phyloP scores from a whole-genome alignment of 2,797 vertebrate genomes.

The Chelon auratus region DNA sequence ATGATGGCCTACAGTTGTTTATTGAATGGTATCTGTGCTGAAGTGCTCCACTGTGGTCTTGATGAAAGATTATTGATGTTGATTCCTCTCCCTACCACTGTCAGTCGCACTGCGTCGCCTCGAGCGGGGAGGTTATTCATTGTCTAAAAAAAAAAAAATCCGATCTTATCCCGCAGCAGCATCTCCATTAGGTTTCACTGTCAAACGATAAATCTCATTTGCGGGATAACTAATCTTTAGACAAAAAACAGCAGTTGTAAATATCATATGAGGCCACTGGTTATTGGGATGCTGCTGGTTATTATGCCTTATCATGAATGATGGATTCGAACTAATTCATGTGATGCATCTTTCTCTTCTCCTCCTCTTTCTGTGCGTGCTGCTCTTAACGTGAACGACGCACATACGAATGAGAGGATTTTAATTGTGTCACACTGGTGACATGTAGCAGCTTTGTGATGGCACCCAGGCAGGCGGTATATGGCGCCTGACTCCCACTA shows the following conservation, averaged over 20 bases:
- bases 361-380: constrained; percentile 30
- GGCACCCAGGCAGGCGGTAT: constrained; percentile 64
- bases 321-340: constrained; percentile 53
- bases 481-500: constrained; percentile 73
- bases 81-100: constrained; percentile 81
- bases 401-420: constrained; percentile 59
- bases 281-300: constrained; percentile 53
- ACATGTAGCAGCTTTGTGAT: constrained; percentile 79
- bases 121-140: constrained; percentile 82
- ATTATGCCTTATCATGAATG: constrained; percentile 50
- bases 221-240: constrained; percentile 78
- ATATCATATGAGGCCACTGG: constrained; percentile 60
- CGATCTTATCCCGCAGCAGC: constrained; percentile 78
- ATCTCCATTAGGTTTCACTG: constrained; percentile 75
- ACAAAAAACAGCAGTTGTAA: constrained; percentile 65
- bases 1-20: constrained; percentile 84
- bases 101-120: constrained; percentile 77
- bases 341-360: neutral
- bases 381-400: constrained; percentile 35
- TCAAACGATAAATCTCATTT: constrained; percentile 83
- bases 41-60: constrained; percentile 79
- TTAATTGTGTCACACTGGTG: constrained; percentile 81
- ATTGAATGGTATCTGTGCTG: constrained; percentile 81
- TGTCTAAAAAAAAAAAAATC: constrained; percentile 83
- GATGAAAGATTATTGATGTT: constrained; percentile 89